Conservation (phyloP, 2,113 vertebrate genomes). For the Hemiprocne comata region DNA sequence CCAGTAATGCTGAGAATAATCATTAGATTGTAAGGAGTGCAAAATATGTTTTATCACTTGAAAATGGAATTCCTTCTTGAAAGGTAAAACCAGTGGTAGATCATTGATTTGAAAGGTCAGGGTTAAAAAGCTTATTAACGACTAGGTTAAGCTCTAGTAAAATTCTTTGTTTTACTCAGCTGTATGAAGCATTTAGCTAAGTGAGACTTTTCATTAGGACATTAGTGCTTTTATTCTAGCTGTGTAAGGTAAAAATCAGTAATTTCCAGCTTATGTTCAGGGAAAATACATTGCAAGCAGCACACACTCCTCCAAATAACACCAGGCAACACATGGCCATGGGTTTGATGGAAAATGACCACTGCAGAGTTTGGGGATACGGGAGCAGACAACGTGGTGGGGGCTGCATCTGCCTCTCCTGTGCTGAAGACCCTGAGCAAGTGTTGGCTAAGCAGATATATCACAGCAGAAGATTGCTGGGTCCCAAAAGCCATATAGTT, state of each 20-base stretch:
- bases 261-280: slow-evolving; percentile 56
- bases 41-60: slow-evolving; percentile 76
- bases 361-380: background rate
- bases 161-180: slow-evolving; percentile 71
- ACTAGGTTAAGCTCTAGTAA: slow-evolving; percentile 73
- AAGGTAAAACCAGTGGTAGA: slow-evolving; percentile 75
- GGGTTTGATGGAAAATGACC: background rate
- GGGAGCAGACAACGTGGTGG: background rate
- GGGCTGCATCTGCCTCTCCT: background rate
- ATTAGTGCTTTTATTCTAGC: slow-evolving; percentile 55
- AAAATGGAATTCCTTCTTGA: slow-evolving; percentile 76
- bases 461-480: background rate
- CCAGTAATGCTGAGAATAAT: slow-evolving; percentile 68
- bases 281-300: slow-evolving; percentile 5
- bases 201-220: slow-evolving; percentile 61
- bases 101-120: slow-evolving; percentile 78
- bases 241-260: slow-evolving; percentile 40
- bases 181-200: slow-evolving; percentile 73
- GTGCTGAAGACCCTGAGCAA: background rate
- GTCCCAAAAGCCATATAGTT: background rate
- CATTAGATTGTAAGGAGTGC: slow-evolving; percentile 73
- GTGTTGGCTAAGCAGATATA: background rate
- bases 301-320: background rate
- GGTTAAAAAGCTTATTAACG: slow-evolving; percentile 78
- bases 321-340: rapidly evolving